Base-by-base conservation (phyloP, 2,797 vertebrate genomes). In the Euthynnus affinis region DNA sequence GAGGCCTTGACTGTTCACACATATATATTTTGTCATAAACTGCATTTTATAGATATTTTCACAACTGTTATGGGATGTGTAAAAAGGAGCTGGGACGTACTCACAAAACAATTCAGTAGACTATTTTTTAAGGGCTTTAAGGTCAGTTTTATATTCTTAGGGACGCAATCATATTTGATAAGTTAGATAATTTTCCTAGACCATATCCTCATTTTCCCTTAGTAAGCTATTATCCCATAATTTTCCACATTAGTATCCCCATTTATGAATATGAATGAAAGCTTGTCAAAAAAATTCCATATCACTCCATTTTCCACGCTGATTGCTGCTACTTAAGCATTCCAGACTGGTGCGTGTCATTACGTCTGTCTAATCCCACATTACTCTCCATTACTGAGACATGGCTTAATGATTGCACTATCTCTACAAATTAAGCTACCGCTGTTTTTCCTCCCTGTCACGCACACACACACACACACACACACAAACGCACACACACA, bases 241-340 rank as follows among this genome's bases (percentile, higher is more conserved):
- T 87, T 92, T 90, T 91, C 89, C 90, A 87, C 83, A 80, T 80
- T 79, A 80, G 60, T 17, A 37, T 77, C 74, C 17, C 44, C 53
- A 77, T 74, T 84, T 84, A 78, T 74, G 69, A 90, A 87, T 75
- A 86, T 87, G 74, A 90, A 87, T 85, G 71, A 87, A 89, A 78
- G 76, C 76, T 80, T 92, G 81, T 90, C 88, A 89, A 70, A 87
- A n/a, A 88, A 74, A 91, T 92, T 91, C 83, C 84, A 88, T 85
- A 86, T 88, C 86, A 80, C 78, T 91, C 68, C 60, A 81, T 87
- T 91, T 92, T 93, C 89, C 87, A 90, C 27, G 10, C 66, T 83
- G 88, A 90, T 89, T 82, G 77, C 37, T 82, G 80, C 74, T 77
- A 63, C 78, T 76, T 75, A 87, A 42, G 74, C 71, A 88, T 87